Base-by-base conservation (phyloP, 2,797 vertebrate species). In the Pseudopleuronectes americanus region DNA sequence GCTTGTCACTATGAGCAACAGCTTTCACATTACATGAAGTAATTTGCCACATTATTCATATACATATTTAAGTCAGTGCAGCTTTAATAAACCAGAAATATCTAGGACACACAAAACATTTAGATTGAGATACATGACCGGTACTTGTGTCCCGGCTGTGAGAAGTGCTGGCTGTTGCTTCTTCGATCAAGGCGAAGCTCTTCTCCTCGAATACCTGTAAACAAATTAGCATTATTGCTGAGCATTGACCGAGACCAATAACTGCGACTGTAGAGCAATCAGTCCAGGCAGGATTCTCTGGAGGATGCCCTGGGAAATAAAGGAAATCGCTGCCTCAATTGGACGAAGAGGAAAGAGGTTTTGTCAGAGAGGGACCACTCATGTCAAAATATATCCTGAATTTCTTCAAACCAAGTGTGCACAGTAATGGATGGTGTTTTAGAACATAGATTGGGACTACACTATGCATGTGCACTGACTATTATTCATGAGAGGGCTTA, bases 401-500 rank as follows among this genome's bases (percentile, higher is more conserved):
- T 74, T 62, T 41, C 10, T 62, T 14, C 21, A 23, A 56, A 48
- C 36, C 28, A 10, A 59, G 17, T 26, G 12, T 19, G 59, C 9
- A 3, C 2, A n/a, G 43, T 60, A 66, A 59, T 54, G 54, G 64
- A 64, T 19, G 64, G 19, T 6, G 4, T 13, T 31, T 52, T 69
- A 41, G 45, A 45, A 54, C 31, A 28, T 6, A 71, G 31, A 71
- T 63, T 4, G 33, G 33, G 17, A 55, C 64, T 49, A 52, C 69
- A 57, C 57, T 7, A 2, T 10, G 36, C 14, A 45, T 57, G 64
- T 48, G 38, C 55, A 23, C 26, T 8, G 31, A 77, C 80, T 31
- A 2, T 64, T 66, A 84, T 73, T 79, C 71, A 78, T 66, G 58
- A 79, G 62, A 41, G 49, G 4, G 59, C 43, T 19, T 57, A 26